Evolutionary conservation across 2,888 invertebrate genomes (phyloP).

Genomic region (Drosophila borborema): DNA sequence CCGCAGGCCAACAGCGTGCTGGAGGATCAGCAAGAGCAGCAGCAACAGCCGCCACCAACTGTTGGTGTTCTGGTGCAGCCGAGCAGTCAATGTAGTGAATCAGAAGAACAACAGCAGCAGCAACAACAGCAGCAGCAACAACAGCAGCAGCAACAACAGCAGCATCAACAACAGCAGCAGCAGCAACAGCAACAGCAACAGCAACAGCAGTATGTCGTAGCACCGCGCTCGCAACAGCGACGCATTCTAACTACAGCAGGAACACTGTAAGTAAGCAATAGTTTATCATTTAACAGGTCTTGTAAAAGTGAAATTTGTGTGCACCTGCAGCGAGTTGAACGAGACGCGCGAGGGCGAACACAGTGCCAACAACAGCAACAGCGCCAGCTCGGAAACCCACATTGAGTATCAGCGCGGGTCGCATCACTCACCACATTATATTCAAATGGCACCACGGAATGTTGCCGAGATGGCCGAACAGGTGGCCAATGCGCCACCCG

Average conservation of each 20-base stretch:
- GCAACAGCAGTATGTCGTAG: constrained; percentile 52
- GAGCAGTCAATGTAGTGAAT: constrained; percentile 50
- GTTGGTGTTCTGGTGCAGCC: constrained; percentile 71
- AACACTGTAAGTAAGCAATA: constrained; percentile 79
- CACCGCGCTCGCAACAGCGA: constrained; percentile 78
- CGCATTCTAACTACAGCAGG: constrained; percentile 85
- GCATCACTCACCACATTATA: constrained; percentile 82
- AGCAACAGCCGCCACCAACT: constrained; percentile 59
- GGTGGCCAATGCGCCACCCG: constrained; percentile 51
- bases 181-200: constrained; percentile 57
- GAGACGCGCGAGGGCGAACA: constrained; percentile 80
- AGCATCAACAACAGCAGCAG: constrained; percentile 53
- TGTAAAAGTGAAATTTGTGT: neutral
- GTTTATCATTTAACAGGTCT: neutral
- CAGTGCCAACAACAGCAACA: constrained; percentile 65
- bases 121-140: constrained; percentile 54
- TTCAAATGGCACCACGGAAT: constrained; percentile 82
- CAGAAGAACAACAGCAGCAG: constrained; percentile 64
- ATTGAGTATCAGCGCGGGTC: constrained; percentile 76
- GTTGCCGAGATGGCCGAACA: constrained; percentile 75
- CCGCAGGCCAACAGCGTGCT: constrained; percentile 51
- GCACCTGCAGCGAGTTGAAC: constrained; percentile 74
- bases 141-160: constrained; percentile 57
- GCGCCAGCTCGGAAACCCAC: constrained; percentile 63
- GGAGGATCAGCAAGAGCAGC: constrained; percentile 71